Base-by-base conservation (phyloP, 2,113 vertebrate genomes). In the Oriolus oriolus region DNA sequence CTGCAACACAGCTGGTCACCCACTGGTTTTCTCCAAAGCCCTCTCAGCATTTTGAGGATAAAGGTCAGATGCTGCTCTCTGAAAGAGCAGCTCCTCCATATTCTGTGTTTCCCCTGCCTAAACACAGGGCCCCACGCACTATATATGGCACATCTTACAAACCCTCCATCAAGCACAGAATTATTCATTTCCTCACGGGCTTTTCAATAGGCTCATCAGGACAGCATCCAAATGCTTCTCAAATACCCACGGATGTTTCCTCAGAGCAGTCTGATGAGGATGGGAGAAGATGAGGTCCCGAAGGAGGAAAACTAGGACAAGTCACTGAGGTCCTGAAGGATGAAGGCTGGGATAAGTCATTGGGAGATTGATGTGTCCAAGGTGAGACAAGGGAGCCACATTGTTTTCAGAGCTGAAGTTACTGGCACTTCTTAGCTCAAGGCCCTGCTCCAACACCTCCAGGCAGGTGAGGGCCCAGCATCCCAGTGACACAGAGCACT, bases 371-470 rank as follows among this genome's bases (percentile, higher is more conserved):
- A 8, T 28, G 17, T 35, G 24, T 13, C 35, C 2, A 1, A 35
- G 23, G 20, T 26, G 30, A 65, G 35, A 8, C 12, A 39, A 30
- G 1, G 1, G 10, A 57, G 39, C 54, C 1, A 16, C 0, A 0
- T 7, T 47, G 26, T 39, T 44, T 54, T 69, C 44, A 41, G 41
- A 69, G 56, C 9, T 69, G 44, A 74, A 65, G n/a, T 61, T 49
- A 6, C 5, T 17, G 16, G 35, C 1, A 1, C 14, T 24, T 53
- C n/a, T 76, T 33, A 44, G 30, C 37, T 71, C 61, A 42, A 87
- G 37, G 45, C 7, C 14, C 56, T 65, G 20, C 61, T 87, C 66
- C 77, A 84, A 10, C 24, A 80, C 7, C 27, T 49, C 31, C 47
- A 71, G n/a, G n/a, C n/a, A n/a, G 41, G 42, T 42, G 23, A 84